Percentiles rank a stretch among this genome's conserved stretches.
phyloP scores from a whole-genome alignment of 2,113 vertebrate species.

The Zingel zingel region DNA sequence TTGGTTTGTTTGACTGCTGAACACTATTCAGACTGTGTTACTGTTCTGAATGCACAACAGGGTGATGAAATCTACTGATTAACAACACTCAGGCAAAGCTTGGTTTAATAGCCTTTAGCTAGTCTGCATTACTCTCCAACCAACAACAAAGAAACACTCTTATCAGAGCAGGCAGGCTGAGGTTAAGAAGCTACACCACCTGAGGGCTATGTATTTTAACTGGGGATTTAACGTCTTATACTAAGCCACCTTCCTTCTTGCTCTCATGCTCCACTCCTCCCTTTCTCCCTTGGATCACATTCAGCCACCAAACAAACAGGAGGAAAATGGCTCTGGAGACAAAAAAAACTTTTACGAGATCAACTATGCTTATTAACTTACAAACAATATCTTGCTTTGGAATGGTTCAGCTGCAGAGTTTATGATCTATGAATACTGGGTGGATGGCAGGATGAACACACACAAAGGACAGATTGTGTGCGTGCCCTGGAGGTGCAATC shows the following conservation, averaged over 20 bases:
- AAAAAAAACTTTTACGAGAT: slow-evolving; percentile 50
- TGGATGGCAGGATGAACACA: slow-evolving; percentile 51
- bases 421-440: slow-evolving; percentile 58
- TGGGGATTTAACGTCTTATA: slow-evolving; percentile 74
- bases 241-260: slow-evolving; percentile 71
- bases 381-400: slow-evolving; percentile 60
- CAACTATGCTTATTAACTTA: slow-evolving; percentile 61
- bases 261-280: slow-evolving; percentile 44
- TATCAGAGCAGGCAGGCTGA: slow-evolving; percentile 79
- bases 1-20: slow-evolving; percentile 40
- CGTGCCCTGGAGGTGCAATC: slow-evolving; percentile 76
- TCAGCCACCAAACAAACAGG: slow-evolving; percentile 53
- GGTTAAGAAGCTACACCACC: slow-evolving; percentile 78
- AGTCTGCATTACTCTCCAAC: slow-evolving; percentile 64
- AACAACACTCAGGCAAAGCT: slow-evolving; percentile 59
- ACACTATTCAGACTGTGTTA: slow-evolving; percentile 21
- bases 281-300: slow-evolving; percentile 50
- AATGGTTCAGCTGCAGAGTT: slow-evolving; percentile 53
- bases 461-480: slow-evolving; percentile 71
- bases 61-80: slow-evolving; percentile 72
- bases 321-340: slow-evolving; percentile 49
- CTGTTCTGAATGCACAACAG: slow-evolving; percentile 41
- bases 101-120: slow-evolving; percentile 70
- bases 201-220: slow-evolving; percentile 76
- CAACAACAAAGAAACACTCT: slow-evolving; percentile 75